Conservation (phyloP, 64 coral and sea anemone genomes). For the Montipora capricornis region DNA sequence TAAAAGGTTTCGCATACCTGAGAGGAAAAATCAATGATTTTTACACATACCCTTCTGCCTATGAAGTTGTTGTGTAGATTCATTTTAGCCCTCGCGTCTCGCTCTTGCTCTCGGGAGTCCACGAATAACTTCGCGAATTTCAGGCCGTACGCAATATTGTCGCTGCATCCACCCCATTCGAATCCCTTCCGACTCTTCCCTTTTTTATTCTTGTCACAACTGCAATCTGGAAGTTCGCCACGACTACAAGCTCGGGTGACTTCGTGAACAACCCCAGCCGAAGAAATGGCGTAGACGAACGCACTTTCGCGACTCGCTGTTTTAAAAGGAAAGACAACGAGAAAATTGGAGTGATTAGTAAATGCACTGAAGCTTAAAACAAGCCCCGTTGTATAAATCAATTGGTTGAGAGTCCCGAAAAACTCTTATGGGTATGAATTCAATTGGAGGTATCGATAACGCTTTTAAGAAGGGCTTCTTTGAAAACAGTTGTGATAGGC, state of each 20-base stretch:
- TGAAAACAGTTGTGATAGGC: not conserved
- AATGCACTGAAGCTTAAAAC: constrained; percentile 10
- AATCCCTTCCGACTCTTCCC: constrained; percentile 83
- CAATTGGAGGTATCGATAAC: not conserved
- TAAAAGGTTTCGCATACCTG: no score
- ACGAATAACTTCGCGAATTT: constrained; percentile 91
- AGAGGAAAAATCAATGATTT: not conserved
- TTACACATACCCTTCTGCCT: constrained; percentile 82
- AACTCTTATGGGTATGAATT: constrained; percentile 2
- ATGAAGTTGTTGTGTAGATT: constrained; percentile 99
- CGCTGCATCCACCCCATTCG: constrained; percentile 97
- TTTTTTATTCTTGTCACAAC: constrained; percentile 68
- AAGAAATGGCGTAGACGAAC: constrained; percentile 93
- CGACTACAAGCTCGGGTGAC: constrained; percentile 90
- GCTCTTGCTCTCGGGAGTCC: constrained; percentile 89
- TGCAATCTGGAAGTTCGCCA: constrained; percentile 85
- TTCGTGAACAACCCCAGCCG: constrained; percentile 96
- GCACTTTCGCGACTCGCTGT: constrained; percentile 92
- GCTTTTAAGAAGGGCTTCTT: not conserved
- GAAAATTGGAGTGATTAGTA: not conserved
- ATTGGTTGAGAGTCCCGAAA: not conserved
- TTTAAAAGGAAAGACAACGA: not conserved
- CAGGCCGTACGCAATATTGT: constrained; percentile 89
- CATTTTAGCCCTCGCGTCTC: constrained; percentile 88
- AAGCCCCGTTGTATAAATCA: not conserved